Evolutionary conservation across 2,113 vertebrate genomes (phyloP).

Genomic region (Trochalopteron elliotii): DNA sequence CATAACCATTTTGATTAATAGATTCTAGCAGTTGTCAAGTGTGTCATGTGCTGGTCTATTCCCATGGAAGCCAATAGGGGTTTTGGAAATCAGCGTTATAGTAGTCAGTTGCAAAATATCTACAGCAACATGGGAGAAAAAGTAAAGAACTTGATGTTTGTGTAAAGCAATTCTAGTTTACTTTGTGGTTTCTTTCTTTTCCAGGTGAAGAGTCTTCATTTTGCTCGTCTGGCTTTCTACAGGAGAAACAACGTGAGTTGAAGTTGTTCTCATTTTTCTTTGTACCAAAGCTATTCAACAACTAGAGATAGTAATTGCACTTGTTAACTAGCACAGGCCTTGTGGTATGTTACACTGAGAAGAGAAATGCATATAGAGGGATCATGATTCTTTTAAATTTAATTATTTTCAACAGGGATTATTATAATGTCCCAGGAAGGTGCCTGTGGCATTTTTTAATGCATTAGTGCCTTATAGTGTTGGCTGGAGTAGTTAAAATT

Average conservation of each 20-base stretch:
- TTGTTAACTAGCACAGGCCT: background rate
- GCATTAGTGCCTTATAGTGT: background rate
- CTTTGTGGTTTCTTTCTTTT: background rate
- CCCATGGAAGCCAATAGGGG: background rate
- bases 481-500: background rate
- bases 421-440: background rate
- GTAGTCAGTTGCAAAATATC: background rate
- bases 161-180: background rate
- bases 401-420: background rate
- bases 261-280: background rate
- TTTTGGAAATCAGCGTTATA: background rate
- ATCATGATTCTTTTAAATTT: background rate
- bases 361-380: background rate
- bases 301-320: background rate
- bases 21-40: background rate
- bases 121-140: background rate
- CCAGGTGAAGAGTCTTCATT: slow-evolving; percentile 59
- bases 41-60: background rate
- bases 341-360: background rate
- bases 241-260: slow-evolving; percentile 77
- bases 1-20: background rate
- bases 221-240: slow-evolving; percentile 68
- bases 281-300: background rate
- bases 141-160: background rate
- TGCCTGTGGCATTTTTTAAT: background rate